These are phyloP conservation scores for Epicampocera succincta DNA, from an alignment of 2,888 invertebrate genomes.

Conservation along the genomic window DNA sequence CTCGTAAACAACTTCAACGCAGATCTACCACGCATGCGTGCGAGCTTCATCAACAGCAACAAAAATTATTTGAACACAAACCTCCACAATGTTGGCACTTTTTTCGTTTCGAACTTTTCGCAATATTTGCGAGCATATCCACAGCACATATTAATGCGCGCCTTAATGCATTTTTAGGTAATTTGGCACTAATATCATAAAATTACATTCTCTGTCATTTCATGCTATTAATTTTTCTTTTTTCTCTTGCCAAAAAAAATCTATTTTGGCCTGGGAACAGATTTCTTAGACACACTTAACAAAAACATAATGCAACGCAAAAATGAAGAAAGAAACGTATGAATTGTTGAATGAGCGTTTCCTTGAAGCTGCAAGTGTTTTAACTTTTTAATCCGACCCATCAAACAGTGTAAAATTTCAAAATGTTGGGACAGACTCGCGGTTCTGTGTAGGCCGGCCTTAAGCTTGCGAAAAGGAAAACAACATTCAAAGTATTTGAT, in stretches of 20 bases:
- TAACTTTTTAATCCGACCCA: conserved; percentile 48
- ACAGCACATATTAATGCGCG: conserved; percentile 30
- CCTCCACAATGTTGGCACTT: conserved; percentile 17
- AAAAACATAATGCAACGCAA: background rate
- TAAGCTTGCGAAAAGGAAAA: conserved; percentile 2
- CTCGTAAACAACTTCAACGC: conserved; percentile 1
- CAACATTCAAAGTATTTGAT: conserved; percentile 54
- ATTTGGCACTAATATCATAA: conserved; percentile 64
- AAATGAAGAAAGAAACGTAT: background rate
- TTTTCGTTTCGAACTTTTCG: conserved; percentile 1
- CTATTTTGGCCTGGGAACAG: conserved; percentile 46
- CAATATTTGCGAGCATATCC: conserved; percentile 40
- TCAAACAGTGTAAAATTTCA: conserved; percentile 58
- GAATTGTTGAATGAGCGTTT: conserved; percentile 40
- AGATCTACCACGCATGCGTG: conserved; percentile 53
- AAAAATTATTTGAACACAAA: conserved; percentile 20
- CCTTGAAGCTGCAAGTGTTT: conserved; percentile 45
- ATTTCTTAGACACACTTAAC: conserved; percentile 34
- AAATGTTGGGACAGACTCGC: conserved; percentile 13
- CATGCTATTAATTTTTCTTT: background rate
- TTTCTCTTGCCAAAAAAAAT: conserved; percentile 11
- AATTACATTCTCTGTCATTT: conserved; percentile 33
- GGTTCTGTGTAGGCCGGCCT: conserved; percentile 60
- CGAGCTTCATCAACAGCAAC: conserved; percentile 12
- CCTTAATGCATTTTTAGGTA: conserved; percentile 64